Base-by-base conservation (phyloP, 1,140 invertebrate species). In the Limonius californicus region DNA sequence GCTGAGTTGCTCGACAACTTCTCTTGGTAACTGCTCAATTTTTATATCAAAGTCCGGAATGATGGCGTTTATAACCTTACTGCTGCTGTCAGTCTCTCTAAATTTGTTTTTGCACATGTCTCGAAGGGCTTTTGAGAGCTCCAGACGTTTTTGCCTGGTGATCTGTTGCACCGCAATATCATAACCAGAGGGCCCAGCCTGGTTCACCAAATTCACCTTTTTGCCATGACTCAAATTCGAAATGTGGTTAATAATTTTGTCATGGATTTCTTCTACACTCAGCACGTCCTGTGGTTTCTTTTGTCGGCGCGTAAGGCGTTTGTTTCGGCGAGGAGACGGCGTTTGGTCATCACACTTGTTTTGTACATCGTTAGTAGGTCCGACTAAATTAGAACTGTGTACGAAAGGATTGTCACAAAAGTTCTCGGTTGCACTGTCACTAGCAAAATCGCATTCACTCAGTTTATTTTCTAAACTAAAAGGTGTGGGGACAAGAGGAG, bases 1-100 rank as follows among this genome's bases (percentile, higher is more conserved):
- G 18, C 61, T 66, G 7, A 74, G 61, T 56, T 71, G 65, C 62
- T 68, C 64, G 45, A 74, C 70, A 14, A 74, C 39, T 42, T 74
- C 68, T 32, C 59, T 35, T 9, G 72, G 72, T 54, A 74, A 63
- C 35, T 72, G 64, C 62, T 71, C 68, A 63, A 74, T 65, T 66
- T 69, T 68, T 30, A 74, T 71, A 14, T 69, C 72, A 61, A 74
- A 70, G 57, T 74, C 72, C 14, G 72, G 69, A 53, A 72, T 72
- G 57, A 74, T 71, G 1, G 68, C 64, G 62, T 70, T 66, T 12
- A 69, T 72, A 35, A 63, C 58, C 56, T 61, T 23, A 39, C 59
- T 47, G 27, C 35, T 53, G 6, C 68, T 58, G n/a, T 54, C 60
- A 23, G 35, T 63, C 47, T 68, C 39, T 42, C 55, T 57, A 14